phyloP scores from a whole-genome alignment of 2,888 invertebrate genomes.

The Dynastes maya region DNA sequence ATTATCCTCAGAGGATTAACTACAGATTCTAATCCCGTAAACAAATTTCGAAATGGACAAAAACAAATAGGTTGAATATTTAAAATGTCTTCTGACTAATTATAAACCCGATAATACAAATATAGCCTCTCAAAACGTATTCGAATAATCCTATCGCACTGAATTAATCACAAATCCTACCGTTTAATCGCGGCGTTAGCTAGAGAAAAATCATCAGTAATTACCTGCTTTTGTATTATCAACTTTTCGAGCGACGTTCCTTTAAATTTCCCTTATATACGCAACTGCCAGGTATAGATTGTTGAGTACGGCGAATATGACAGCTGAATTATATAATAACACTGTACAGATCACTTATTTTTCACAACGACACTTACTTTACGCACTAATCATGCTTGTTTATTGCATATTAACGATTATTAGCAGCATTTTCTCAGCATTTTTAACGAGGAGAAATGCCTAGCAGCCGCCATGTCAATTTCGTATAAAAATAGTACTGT shows the following conservation, averaged over 20 bases:
- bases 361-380: constrained; percentile 50
- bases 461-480: constrained; percentile 67
- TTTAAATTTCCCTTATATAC: constrained; percentile 34
- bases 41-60: constrained; percentile 40
- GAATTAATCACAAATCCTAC: neutral
- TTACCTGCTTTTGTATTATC: constrained; percentile 30
- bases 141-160: constrained; percentile 11
- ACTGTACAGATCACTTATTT: constrained; percentile 54
- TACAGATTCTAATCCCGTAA: neutral
- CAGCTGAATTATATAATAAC: constrained; percentile 48
- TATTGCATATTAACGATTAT: constrained; percentile 52
- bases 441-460: constrained; percentile 63
- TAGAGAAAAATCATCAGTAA: constrained; percentile 3
- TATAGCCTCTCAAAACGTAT: constrained; percentile 35
- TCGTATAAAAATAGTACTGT: constrained; percentile 67
- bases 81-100: constrained; percentile 67
- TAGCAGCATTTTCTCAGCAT: constrained; percentile 60
- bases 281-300: constrained; percentile 23
- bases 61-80: constrained; percentile 44
- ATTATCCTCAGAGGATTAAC: constrained; percentile 3
- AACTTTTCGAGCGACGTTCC: constrained; percentile 8
- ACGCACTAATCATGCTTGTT: constrained; percentile 51
- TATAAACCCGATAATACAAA: constrained; percentile 61
- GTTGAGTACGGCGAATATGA: constrained; percentile 8
- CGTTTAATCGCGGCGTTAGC: neutral